Conservation (phyloP, 2,797 vertebrate genomes). For the Caiman crocodilus region DNA sequence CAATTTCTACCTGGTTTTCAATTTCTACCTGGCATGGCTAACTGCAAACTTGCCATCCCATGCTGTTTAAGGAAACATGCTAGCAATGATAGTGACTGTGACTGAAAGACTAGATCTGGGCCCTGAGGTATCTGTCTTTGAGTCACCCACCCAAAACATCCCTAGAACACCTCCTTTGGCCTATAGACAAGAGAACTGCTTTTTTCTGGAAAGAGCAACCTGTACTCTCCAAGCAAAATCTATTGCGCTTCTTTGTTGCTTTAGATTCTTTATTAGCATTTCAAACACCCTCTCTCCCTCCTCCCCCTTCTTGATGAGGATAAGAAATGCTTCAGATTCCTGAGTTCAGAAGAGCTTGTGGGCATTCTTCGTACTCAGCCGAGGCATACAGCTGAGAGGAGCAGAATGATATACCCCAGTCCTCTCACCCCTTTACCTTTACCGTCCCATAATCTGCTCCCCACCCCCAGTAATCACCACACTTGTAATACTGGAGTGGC, state of each 20-base stretch:
- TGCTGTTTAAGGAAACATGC: neutral
- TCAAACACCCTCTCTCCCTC: constrained; percentile 51
- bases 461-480: neutral
- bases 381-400: constrained; percentile 7
- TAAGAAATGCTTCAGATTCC: constrained; percentile 77
- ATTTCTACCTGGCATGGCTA: neutral
- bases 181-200: neutral
- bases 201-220: neutral
- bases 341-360: constrained; percentile 43
- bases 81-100: neutral
- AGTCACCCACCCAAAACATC: neutral
- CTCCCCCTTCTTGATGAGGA: constrained; percentile 44
- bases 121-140: neutral
- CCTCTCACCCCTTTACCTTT: neutral
- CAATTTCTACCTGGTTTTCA: constrained; percentile 27
- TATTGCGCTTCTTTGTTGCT: neutral
- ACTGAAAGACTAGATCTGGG: neutral
- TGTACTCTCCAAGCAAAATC: neutral
- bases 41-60: neutral
- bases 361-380: constrained; percentile 36
- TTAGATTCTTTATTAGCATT: constrained; percentile 56
- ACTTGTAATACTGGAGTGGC: neutral
- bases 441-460: neutral
- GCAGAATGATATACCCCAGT: neutral
- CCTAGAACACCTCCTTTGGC: neutral